Percentiles rank a stretch among this genome's conserved stretches.
Conservation (phyloP, 2,113 vertebrate species). For the Capra hircus region DNA sequence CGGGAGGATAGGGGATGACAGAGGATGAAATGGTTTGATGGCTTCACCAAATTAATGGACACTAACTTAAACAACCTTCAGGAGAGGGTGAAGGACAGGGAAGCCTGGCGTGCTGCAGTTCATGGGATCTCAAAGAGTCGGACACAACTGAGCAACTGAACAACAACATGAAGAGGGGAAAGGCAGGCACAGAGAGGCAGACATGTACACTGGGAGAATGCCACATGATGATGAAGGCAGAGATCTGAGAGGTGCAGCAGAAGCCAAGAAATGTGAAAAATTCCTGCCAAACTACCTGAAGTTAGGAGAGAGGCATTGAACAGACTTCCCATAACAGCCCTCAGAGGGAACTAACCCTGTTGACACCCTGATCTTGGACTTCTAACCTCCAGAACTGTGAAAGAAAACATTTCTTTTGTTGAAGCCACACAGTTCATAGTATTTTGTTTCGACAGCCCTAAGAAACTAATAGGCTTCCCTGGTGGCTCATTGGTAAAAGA, state of each 20-base stretch:
- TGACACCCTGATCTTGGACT: not conserved
- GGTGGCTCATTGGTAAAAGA: not conserved
- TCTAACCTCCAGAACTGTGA: not conserved
- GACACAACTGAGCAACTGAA: not conserved
- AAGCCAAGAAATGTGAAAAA: not conserved
- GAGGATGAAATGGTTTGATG: not conserved
- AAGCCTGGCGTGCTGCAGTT: rapidly evolving
- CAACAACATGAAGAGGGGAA: not conserved
- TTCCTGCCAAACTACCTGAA: not conserved
- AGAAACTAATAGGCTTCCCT: not conserved
- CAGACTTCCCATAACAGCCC: not conserved
- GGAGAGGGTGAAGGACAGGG: not conserved
- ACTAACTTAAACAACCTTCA: not conserved
- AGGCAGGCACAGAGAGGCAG: not conserved
- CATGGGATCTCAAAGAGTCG: not conserved
- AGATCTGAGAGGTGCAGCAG: not conserved
- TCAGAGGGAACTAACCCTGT: not conserved
- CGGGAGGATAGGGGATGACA: not conserved
- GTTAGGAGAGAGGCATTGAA: not conserved
- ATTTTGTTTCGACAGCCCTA: not conserved
- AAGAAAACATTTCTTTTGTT: not conserved
- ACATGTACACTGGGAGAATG: not conserved
- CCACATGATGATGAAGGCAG: not conserved
- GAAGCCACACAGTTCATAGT: not conserved
- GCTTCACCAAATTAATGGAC: not conserved